Percentiles rank a stretch among this genome's conserved stretches.
Conservation (phyloP, 2,888 invertebrate genomes). For the Saturnia pavonia region DNA sequence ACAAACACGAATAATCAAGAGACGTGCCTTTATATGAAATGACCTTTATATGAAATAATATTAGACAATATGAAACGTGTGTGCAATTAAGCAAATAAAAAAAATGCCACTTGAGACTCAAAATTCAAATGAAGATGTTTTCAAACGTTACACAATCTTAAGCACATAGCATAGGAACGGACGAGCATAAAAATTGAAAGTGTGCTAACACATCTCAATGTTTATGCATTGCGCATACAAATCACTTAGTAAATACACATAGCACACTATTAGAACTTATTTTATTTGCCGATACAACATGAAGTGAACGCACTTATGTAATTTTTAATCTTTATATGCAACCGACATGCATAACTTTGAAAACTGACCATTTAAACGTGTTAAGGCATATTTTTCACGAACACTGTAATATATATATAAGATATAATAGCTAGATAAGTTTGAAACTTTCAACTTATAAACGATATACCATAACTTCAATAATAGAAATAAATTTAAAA, state of each 20-base stretch:
- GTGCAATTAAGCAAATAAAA: neutral
- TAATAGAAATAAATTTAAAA: too few species aligned
- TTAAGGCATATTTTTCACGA: too few species aligned
- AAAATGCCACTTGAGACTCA: neutral
- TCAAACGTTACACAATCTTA: constrained; percentile 9
- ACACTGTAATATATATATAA: too few species aligned
- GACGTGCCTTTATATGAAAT: neutral
- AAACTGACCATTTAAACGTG: too few species aligned
- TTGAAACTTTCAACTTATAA: too few species aligned
- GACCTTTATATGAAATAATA: neutral
- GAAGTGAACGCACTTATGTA: too few species aligned
- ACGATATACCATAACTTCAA: too few species aligned
- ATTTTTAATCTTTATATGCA: too few species aligned
- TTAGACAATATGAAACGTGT: neutral
- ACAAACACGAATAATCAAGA: too few species aligned
- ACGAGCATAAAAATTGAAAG: constrained; percentile 44
- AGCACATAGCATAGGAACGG: constrained; percentile 11
- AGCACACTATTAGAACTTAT: too few species aligned
- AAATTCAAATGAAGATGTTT: neutral
- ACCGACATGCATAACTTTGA: too few species aligned
- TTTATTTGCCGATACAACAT: neutral
- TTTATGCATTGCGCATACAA: constrained; percentile 18
- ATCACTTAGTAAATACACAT: neutral
- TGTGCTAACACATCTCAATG: constrained; percentile 33
- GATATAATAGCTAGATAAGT: too few species aligned